Evolutionary conservation across 2,113 vertebrate species (phyloP), one percentile per base, ranked within the genome.

Genomic region (Hepsetus odoe): DNA sequence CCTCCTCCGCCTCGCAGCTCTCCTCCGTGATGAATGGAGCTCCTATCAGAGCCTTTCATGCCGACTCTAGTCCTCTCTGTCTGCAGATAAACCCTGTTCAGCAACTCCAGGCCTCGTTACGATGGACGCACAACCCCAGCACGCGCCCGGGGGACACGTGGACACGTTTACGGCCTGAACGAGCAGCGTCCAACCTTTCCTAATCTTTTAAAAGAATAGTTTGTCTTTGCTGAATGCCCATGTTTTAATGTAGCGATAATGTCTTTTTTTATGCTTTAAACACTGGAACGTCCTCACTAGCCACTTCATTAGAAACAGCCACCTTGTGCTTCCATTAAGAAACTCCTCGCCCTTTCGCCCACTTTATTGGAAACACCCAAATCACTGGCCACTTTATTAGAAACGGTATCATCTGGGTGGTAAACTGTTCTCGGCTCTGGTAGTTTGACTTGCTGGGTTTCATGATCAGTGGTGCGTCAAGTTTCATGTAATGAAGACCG

Each of bases 101-200:
- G 67, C 76, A 62, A 20, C 51, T 77, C 32, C 20, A 2, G 66
- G 58, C 76, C 66, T 58, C 53, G 62, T 61, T 77, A 66, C 26
- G 40, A 30, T 22, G 0, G 28, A 12, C 1, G 44, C 5, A 18
- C 5, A 46, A 18, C n/a, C n/a, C n/a, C n/a, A n/a, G n/a, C n/a
- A n/a, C n/a, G n/a, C n/a, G n/a, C n/a, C n/a, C n/a, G n/a, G n/a
- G n/a, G n/a, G n/a, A n/a, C n/a, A n/a, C n/a, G n/a, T n/a, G n/a
- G n/a, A n/a, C n/a, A n/a, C n/a, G n/a, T n/a, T n/a, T n/a, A n/a
- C n/a, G n/a, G n/a, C n/a, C n/a, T n/a, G n/a, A n/a, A n/a, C n/a
- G n/a, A n/a, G n/a, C n/a, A n/a, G n/a, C n/a, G n/a, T n/a, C n/a
- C n/a, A n/a, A n/a, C n/a, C n/a, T n/a, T n/a, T n/a, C n/a, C n/a